Evolutionary conservation across 2,113 vertebrate species (phyloP).

Genomic region (Mirza zaza): DNA sequence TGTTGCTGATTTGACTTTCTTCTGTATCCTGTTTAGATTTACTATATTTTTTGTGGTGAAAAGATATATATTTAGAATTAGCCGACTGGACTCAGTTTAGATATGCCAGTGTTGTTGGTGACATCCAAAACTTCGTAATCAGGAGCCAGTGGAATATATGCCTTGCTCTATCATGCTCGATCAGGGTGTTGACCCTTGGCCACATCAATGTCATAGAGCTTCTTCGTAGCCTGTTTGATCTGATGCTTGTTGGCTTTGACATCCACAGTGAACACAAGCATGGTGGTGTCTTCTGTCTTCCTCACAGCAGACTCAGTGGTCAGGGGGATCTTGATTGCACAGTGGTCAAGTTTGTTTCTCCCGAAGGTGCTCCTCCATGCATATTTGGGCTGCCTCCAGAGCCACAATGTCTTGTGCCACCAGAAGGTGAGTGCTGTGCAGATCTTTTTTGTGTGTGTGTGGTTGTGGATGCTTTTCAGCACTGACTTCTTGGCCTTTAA

Average conservation of each 20-base stretch:
- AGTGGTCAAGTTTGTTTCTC: neutral
- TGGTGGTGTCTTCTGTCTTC: neutral
- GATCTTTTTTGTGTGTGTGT: neutral
- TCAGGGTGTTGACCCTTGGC: neutral
- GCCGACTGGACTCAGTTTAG: neutral
- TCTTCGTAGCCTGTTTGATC: neutral
- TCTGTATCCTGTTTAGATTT: neutral
- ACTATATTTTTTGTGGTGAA: neutral
- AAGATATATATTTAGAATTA: neutral
- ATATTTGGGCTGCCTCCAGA: neutral
- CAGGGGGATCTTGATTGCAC: neutral
- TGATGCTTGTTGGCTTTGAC: neutral
- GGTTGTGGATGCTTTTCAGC: neutral
- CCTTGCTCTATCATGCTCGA: neutral
- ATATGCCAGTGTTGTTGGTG: neutral
- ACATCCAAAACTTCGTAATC: neutral
- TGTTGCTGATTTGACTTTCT: slow-evolving; percentile 13
- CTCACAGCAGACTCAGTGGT: neutral
- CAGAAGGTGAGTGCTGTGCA: neutral
- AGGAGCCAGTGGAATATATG: neutral
- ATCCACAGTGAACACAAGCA: neutral
- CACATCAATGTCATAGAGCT: neutral
- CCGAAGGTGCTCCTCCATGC: neutral
- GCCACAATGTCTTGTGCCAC: neutral
- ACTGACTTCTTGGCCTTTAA: neutral